These are phyloP conservation scores for Caenorhabditis panamensis DNA, from an alignment of 2,888 invertebrate species.

Conservation along the genomic window DNA sequence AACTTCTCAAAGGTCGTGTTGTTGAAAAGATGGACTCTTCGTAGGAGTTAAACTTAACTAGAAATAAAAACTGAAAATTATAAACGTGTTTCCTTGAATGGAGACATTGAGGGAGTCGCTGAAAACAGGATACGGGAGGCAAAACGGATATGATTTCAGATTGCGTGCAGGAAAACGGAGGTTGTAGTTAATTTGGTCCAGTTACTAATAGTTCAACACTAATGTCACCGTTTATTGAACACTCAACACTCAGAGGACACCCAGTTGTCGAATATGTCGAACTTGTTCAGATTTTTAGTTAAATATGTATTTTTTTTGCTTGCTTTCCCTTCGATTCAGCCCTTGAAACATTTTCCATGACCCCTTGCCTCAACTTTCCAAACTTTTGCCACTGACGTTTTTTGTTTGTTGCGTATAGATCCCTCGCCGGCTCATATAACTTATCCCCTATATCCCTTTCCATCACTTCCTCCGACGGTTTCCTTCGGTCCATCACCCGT, in stretches of 20 bases:
- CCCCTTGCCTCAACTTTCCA: not conserved
- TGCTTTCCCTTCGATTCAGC: not conserved
- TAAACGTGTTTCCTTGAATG: conserved; percentile 2
- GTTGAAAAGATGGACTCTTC: not conserved
- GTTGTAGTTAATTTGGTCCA: not conserved
- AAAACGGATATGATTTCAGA: conserved; percentile 20
- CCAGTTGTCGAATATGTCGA: too few species aligned
- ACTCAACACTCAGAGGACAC: too few species aligned
- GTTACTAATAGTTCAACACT: not conserved
- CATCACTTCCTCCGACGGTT: conserved; percentile 50
- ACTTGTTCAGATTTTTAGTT: too few species aligned
- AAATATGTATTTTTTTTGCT: not conserved
- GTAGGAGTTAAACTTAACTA: not conserved
- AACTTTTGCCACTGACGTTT: conserved; percentile 10
- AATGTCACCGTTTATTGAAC: too few species aligned
- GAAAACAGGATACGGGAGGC: not conserved
- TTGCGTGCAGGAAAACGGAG: not conserved
- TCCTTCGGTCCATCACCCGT: conserved; percentile 38
- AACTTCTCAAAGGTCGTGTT: not conserved
- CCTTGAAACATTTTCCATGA: not conserved
- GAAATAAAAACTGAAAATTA: not conserved
- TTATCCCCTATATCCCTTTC: conserved; percentile 53
- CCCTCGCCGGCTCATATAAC: conserved; percentile 41
- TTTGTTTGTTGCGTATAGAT: conserved; percentile 24
- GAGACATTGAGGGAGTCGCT: not conserved